These are phyloP conservation scores for Eurytoma adleriae DNA, from an alignment of 2,888 invertebrate genomes.

Conservation along the genomic window DNA sequence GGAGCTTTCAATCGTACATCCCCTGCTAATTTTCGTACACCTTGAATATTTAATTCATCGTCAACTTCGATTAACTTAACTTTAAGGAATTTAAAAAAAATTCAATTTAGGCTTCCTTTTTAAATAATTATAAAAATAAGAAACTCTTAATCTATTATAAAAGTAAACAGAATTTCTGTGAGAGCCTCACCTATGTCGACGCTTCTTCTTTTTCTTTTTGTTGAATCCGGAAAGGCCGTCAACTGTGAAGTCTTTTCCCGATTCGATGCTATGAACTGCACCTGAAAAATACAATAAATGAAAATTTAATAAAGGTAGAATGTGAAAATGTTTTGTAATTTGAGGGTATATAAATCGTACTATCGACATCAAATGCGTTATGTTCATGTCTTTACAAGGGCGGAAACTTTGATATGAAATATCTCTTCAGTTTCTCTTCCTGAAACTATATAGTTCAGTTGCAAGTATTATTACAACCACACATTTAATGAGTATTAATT, in stretches of 20 bases:
- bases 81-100: not conserved
- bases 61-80: not conserved
- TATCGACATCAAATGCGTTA: too few species aligned
- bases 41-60: conserved; percentile 15
- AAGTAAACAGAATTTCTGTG: conserved; percentile 32
- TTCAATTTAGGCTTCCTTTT: not conserved
- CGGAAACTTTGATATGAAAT: too few species aligned
- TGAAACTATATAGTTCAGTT: too few species aligned
- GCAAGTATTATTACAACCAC: too few species aligned
- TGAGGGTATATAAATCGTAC: too few species aligned
- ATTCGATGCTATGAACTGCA: conserved; percentile 82
- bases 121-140: too few species aligned
- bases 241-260: conserved; percentile 89
- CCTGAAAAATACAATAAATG: conserved; percentile 76
- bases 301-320: not conserved
- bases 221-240: conserved; percentile 89
- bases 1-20: not conserved
- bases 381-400: too few species aligned
- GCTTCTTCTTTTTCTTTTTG: conserved; percentile 96
- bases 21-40: conserved; percentile 28
- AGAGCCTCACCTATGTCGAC: conserved; percentile 88
- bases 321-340: too few species aligned
- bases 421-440: too few species aligned
- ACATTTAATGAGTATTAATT: too few species aligned
- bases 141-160: too few species aligned